These are phyloP conservation scores for Doris montereyensis DNA, from an alignment of 2,888 invertebrate genomes.

Conservation along the genomic window DNA sequence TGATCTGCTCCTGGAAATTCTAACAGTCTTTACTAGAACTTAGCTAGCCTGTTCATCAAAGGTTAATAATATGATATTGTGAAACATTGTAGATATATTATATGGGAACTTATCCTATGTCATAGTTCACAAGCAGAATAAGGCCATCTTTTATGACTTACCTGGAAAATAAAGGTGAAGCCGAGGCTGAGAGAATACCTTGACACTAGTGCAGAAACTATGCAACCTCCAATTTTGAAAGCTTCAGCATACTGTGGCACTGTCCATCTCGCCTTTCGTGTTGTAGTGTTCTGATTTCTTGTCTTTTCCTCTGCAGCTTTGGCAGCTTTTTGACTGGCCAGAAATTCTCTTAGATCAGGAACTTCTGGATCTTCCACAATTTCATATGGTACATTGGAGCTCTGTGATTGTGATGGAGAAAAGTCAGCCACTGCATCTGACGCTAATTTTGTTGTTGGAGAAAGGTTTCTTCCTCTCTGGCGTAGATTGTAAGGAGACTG, in stretches of 20 bases:
- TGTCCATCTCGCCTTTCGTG: background rate
- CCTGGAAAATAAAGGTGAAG: constrained; percentile 61
- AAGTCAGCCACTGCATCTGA: too few relatives aligned
- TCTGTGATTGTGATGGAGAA: too few relatives aligned
- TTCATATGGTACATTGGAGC: background rate
- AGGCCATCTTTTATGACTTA: constrained; percentile 37
- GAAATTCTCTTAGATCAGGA: background rate
- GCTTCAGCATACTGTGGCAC: constrained; percentile 48
- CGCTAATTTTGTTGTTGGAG: background rate
- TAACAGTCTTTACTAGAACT: too few relatives aligned
- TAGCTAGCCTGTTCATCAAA: too few relatives aligned
- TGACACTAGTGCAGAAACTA: constrained; percentile 56
- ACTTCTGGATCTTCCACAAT: background rate
- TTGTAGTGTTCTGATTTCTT: too few relatives aligned
- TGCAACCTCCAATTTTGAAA: constrained; percentile 53
- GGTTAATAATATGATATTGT: too few relatives aligned
- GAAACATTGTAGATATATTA: too few relatives aligned
- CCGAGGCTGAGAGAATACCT: constrained; percentile 54
- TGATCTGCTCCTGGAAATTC: too few relatives aligned
- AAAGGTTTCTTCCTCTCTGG: background rate
- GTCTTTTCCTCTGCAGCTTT: background rate
- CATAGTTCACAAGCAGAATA: background rate
- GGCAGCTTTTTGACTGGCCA: background rate
- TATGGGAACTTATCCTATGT: too few relatives aligned
- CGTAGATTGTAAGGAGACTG: background rate